Conservation (phyloP, 2,113 vertebrate genomes). For the Nesoenas mayeri region DNA sequence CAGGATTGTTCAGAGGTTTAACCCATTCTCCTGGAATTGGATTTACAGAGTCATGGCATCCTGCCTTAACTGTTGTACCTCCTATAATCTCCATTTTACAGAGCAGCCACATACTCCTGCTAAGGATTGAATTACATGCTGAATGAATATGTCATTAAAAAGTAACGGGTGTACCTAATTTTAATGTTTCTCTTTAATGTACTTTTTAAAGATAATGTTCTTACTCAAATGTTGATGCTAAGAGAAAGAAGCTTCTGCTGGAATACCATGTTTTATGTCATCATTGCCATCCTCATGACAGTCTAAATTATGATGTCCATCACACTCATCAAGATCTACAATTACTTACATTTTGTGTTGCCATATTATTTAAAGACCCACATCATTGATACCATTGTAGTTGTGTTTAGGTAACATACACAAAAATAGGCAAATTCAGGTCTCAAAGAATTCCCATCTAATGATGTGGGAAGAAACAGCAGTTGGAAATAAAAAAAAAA, state of each 20-base stretch:
- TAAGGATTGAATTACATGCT: background rate
- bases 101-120: background rate
- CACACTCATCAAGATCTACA: background rate
- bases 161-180: background rate
- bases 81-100: background rate
- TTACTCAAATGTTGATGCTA: background rate
- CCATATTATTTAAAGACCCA: background rate
- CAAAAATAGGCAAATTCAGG: background rate
- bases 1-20: background rate
- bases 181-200: background rate
- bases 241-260: background rate
- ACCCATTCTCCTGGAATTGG: background rate
- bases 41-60: background rate
- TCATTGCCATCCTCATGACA: background rate
- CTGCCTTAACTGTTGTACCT: background rate
- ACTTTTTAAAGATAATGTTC: background rate
- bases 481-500: background rate
- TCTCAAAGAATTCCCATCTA: background rate
- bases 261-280: background rate
- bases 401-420: background rate
- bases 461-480: background rate
- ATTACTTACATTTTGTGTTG: background rate
- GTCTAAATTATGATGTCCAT: background rate
- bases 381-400: background rate
- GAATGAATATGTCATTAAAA: background rate